Conservation (phyloP, 2,888 invertebrate genomes). For the Melinaea marsaeus region DNA sequence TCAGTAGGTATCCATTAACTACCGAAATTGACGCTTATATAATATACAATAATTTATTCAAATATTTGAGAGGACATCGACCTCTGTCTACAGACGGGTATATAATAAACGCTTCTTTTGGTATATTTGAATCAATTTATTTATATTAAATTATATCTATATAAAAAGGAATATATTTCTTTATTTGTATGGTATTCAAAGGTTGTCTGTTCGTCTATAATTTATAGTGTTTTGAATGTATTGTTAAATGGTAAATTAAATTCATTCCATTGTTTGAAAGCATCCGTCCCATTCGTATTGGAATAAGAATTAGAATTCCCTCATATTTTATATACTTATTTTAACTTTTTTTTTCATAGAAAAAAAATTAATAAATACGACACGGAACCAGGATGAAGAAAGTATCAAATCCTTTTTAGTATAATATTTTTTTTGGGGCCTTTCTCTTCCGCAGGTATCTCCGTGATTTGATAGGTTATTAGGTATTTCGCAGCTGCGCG, state of each 20-base stretch:
- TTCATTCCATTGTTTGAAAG: slow-evolving; percentile 47
- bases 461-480: slow-evolving; percentile 46
- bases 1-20: slow-evolving; percentile 32
- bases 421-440: slow-evolving; percentile 34
- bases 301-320: slow-evolving; percentile 4
- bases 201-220: too few relatives aligned
- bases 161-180: too few relatives aligned
- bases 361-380: slow-evolving; percentile 19
- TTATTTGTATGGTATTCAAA: too few relatives aligned
- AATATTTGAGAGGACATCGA: slow-evolving; percentile 61
- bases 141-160: too few relatives aligned
- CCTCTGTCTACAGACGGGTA: slow-evolving; percentile 38
- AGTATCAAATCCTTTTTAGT: background rate
- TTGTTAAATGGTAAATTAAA: slow-evolving; percentile 29
- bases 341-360: slow-evolving; percentile 31
- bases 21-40: slow-evolving; percentile 44
- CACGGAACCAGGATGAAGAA: slow-evolving; percentile 2
- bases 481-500: slow-evolving; percentile 54
- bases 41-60: slow-evolving; percentile 50
- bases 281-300: slow-evolving; percentile 44
- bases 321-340: background rate
- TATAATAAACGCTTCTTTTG: background rate
- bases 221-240: background rate
- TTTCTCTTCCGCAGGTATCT: slow-evolving; percentile 71
- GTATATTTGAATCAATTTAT: too few relatives aligned